Evolutionary conservation across 2,797 vertebrate genomes (phyloP).

Genomic region (Poeciliopsis turneri): DNA sequence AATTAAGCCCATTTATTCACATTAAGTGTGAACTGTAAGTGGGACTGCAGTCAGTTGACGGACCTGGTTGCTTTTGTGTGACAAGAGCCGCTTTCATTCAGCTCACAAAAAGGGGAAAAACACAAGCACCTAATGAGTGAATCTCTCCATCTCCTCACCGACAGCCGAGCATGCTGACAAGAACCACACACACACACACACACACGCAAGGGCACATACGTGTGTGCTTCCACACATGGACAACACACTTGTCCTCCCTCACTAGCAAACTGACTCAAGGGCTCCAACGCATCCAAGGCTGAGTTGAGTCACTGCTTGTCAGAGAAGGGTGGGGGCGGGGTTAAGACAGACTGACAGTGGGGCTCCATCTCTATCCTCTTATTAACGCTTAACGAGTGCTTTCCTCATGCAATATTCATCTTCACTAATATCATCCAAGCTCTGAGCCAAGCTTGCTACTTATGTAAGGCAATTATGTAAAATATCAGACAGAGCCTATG

Average conservation of each 20-base stretch:
- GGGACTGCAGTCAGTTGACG: conserved; percentile 75
- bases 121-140: conserved; percentile 81
- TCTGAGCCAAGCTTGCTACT: conserved; percentile 81
- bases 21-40: conserved; percentile 82
- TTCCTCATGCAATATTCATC: conserved; percentile 87
- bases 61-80: conserved; percentile 77
- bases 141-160: conserved; percentile 64
- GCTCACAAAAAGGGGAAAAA: conserved; percentile 78
- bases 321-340: conserved; percentile 76
- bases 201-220: conserved; percentile 25
- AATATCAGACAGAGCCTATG: conserved; percentile 80
- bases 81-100: conserved; percentile 81
- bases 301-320: conserved; percentile 79
- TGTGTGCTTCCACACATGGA: conserved; percentile 13
- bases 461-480: conserved; percentile 89
- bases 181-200: conserved; percentile 9
- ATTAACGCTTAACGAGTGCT: conserved; percentile 85
- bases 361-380: conserved; percentile 84
- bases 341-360: conserved; percentile 81
- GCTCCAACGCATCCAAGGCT: conserved; percentile 69
- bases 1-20: conserved; percentile 85
- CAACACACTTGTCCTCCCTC: conserved; percentile 50
- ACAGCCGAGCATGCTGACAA: conserved; percentile 33
- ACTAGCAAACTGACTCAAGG: conserved; percentile 75
- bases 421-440: conserved; percentile 82